These are phyloP conservation scores for Jordanella pulchra DNA, from an alignment of 2,797 vertebrate species.

Conservation along the genomic window DNA sequence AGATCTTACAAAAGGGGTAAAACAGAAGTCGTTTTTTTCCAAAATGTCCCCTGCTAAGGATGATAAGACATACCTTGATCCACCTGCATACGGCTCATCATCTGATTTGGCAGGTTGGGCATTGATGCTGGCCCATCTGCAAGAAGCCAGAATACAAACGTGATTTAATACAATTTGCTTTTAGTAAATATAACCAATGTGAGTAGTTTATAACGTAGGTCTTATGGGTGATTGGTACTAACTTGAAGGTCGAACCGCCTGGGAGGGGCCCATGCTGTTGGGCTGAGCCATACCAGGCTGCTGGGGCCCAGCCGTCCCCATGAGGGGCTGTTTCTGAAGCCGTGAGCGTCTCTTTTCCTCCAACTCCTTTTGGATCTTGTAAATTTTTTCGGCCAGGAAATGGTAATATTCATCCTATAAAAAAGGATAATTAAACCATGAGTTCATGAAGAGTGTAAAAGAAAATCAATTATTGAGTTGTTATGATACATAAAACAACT, in stretches of 20 bases:
- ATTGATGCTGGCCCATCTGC: conserved; percentile 93
- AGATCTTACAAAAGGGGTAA: not conserved
- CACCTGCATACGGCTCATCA: conserved; percentile 92
- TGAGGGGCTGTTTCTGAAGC: conserved; percentile 92
- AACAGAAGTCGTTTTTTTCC: not conserved
- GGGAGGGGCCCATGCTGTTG: conserved; percentile 84
- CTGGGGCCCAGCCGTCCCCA: conserved; percentile 83
- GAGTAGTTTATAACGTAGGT: not conserved
- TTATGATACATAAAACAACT: not conserved
- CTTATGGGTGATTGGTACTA: conserved; percentile 66
- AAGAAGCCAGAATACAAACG: conserved; percentile 18
- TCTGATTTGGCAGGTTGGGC: conserved; percentile 88
- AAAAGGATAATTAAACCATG: conserved; percentile 5
- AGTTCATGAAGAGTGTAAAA: not conserved
- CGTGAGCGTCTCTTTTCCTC: conserved; percentile 96
- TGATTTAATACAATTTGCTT: not conserved
- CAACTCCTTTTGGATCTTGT: conserved; percentile 98
- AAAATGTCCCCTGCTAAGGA: not conserved
- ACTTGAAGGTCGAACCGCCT: conserved; percentile 88
- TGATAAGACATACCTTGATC: conserved; percentile 85
- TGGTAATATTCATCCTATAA: conserved; percentile 98
- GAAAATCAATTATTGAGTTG: not conserved
- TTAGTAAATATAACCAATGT: not conserved
- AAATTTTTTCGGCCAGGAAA: conserved; percentile 98
- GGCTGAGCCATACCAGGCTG: conserved; percentile 86